phyloP scores from a whole-genome alignment of 2,888 invertebrate genomes.

The Cerastoderma edule region DNA sequence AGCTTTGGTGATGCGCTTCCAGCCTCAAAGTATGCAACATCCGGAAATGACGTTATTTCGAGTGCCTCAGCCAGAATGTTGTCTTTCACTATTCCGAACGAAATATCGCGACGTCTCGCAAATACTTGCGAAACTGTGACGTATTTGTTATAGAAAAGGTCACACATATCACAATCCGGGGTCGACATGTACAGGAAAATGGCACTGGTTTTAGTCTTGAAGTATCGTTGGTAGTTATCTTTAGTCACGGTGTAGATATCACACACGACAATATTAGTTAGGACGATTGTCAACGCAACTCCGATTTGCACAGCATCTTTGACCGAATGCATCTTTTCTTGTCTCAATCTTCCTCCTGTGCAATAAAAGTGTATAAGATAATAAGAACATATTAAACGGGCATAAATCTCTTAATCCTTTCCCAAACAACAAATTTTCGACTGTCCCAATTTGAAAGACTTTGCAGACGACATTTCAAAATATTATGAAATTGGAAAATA shows the following conservation, averaged over 20 bases:
- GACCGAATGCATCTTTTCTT: no score
- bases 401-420: no score
- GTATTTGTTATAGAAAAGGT: conserved; percentile 65
- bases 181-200: conserved; percentile 43
- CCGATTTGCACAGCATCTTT: no score
- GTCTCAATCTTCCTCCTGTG: no score
- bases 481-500: no score
- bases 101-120: conserved; percentile 54
- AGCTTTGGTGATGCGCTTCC: conserved; percentile 52
- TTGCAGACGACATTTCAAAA: no score
- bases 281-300: no score
- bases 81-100: conserved; percentile 66
- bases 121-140: conserved; percentile 66
- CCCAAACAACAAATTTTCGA: no score
- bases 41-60: conserved; percentile 50
- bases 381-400: no score
- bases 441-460: no score
- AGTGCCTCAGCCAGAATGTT: conserved; percentile 47
- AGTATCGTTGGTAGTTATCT: conserved; percentile 27
- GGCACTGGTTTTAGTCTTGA: conserved; percentile 31
- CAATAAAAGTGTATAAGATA: no score
- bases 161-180: conserved; percentile 61
- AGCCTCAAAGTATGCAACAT: conserved; percentile 54
- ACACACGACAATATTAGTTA: neutral
- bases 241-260: conserved; percentile 32